A percentile compares a stretch with the other conserved stretches of the same genome.
Evolutionary conservation across 2,113 vertebrate genomes (phyloP).

Genomic region (Antennarius striatus): DNA sequence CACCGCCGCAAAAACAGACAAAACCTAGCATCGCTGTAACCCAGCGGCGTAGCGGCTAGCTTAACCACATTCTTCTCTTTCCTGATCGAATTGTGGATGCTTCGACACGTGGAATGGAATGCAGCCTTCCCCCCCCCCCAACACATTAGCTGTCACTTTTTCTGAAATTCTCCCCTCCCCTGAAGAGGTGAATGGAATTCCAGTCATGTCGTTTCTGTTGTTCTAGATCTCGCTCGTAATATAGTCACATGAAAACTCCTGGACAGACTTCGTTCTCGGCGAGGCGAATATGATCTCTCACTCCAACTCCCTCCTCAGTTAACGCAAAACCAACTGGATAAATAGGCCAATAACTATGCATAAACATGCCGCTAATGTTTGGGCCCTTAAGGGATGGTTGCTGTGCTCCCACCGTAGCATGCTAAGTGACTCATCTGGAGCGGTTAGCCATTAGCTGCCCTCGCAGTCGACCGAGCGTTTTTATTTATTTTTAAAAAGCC

Average conservation of each 20-base stretch:
- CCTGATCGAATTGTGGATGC: no score
- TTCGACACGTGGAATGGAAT: no score
- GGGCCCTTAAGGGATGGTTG: conserved; percentile 58
- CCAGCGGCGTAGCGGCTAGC: no score
- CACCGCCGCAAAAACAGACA: no score
- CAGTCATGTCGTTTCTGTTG: no score
- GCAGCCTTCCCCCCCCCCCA: no score
- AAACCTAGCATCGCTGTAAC: no score
- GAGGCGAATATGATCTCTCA: conserved; percentile 38
- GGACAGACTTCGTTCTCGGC: neutral
- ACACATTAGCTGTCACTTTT: no score
- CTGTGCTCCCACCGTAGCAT: conserved; percentile 46
- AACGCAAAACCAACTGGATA: conserved; percentile 63
- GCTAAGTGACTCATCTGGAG: conserved; percentile 47
- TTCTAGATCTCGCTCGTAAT: no score
- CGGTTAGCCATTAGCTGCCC: conserved; percentile 39
- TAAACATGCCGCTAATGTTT: conserved; percentile 71
- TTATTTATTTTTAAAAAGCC: neutral
- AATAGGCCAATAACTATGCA: conserved; percentile 66
- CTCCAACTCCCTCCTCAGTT: conserved; percentile 52
- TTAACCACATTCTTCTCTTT: no score
- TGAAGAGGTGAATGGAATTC: no score
- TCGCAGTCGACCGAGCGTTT: conserved; percentile 16
- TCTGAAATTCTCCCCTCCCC: no score
- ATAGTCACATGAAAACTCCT: neutral